Evolutionary conservation across 2,797 vertebrate species (phyloP).

Genomic region (Pantherophis alleghaniensis): DNA sequence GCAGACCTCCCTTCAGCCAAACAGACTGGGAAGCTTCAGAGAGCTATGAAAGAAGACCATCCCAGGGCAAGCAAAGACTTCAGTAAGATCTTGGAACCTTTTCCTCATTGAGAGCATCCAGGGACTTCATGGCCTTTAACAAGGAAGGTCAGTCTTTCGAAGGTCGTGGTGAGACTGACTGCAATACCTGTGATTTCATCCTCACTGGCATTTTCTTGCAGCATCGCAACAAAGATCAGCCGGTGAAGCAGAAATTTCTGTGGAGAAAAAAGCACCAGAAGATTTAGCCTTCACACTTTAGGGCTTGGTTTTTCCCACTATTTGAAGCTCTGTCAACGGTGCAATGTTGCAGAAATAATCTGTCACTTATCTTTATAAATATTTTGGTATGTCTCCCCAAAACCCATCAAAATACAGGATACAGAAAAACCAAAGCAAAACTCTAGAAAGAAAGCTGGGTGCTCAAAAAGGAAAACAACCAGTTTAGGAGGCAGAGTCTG

Average conservation of each 20-base stretch:
- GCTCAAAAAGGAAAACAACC: background rate
- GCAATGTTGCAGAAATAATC: background rate
- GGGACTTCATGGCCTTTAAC: too few relatives aligned
- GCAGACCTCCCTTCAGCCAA: background rate
- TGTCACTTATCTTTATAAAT: background rate
- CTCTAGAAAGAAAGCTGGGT: background rate
- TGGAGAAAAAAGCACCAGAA: background rate
- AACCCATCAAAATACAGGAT: background rate
- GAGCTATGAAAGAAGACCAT: background rate
- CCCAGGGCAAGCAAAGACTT: background rate
- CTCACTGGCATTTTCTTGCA: slow-evolving; percentile 8
- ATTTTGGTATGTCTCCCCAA: background rate
- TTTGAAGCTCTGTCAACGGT: background rate
- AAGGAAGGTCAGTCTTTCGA: background rate
- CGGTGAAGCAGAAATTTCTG: slow-evolving; percentile 61
- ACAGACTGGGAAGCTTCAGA: background rate
- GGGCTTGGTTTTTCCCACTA: background rate
- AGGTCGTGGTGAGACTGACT: background rate
- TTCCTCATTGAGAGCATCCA: background rate
- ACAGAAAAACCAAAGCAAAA: background rate
- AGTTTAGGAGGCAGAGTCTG: background rate
- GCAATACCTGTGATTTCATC: slow-evolving; percentile 31
- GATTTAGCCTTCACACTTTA: background rate
- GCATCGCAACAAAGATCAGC: slow-evolving; percentile 55
- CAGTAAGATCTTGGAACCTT: background rate